Evolutionary conservation across 2,888 invertebrate genomes (phyloP).

Genomic region (Cerceris ruficornis): DNA sequence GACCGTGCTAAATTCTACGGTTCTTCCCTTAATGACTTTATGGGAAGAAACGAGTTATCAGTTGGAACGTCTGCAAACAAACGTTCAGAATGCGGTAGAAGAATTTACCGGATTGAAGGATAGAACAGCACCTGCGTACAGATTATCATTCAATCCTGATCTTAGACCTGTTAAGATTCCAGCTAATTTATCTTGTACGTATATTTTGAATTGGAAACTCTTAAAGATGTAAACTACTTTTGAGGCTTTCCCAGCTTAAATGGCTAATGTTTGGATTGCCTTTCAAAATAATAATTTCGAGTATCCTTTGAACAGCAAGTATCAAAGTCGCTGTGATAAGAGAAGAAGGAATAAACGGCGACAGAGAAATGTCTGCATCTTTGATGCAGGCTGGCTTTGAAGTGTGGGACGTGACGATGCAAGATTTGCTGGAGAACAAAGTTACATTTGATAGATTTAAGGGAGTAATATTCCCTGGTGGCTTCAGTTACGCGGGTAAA

Average conservation of each 20-base stretch:
- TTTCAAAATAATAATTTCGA: slow-evolving; percentile 17
- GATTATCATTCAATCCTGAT: slow-evolving; percentile 88
- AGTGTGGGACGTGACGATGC: slow-evolving; percentile 97
- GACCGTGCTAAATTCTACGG: slow-evolving; percentile 85
- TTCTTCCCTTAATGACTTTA: slow-evolving; percentile 88
- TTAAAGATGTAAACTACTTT: too few species aligned
- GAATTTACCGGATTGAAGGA: slow-evolving; percentile 89
- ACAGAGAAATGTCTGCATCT: slow-evolving; percentile 98
- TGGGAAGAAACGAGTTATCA: slow-evolving; percentile 99
- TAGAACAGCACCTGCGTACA: slow-evolving; percentile 89
- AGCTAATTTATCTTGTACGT: slow-evolving; percentile 38
- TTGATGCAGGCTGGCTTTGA: slow-evolving; percentile 94
- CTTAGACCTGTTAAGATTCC: slow-evolving; percentile 54
- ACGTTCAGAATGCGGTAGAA: slow-evolving; percentile 89
- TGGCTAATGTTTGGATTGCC: not conserved
- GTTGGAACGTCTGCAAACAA: slow-evolving; percentile 93
- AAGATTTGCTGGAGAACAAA: slow-evolving; percentile 89
- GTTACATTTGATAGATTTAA: slow-evolving; percentile 91
- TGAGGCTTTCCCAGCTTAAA: too few species aligned
- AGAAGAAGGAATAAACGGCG: slow-evolving; percentile 98
- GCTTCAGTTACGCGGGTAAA: slow-evolving; percentile 98
- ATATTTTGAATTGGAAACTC: slow-evolving; percentile 3
- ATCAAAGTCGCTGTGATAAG: slow-evolving; percentile 94
- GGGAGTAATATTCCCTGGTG: slow-evolving; percentile 97
- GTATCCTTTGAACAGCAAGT: slow-evolving; percentile 64